Percentiles rank a stretch among this genome's conserved stretches.
These are phyloP conservation scores for Danaus plexippus DNA, from an alignment of 1,140 invertebrate species.

Conservation along the genomic window DNA sequence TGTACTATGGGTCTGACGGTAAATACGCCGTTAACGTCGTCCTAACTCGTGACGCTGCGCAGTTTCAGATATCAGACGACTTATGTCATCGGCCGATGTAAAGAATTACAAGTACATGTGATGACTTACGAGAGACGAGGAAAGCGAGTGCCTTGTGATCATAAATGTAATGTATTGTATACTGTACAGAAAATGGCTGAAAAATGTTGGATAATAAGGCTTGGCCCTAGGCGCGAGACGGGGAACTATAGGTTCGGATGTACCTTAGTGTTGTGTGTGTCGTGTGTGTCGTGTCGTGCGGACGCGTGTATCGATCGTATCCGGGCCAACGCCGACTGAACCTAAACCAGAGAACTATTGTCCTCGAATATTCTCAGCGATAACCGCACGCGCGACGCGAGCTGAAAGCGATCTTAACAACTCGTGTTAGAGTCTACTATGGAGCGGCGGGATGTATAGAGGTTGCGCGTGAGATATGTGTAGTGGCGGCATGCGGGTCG, in stretches of 20 bases:
- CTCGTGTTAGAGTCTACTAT: slow-evolving; percentile 35
- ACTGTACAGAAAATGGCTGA: too few species aligned
- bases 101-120: too few species aligned
- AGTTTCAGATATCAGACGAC: neutral
- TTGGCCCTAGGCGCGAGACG: neutral
- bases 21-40: slow-evolving; percentile 48
- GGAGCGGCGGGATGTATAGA: slow-evolving; percentile 25
- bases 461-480: slow-evolving; percentile 70
- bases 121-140: too few species aligned
- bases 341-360: slow-evolving; percentile 71
- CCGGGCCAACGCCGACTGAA: slow-evolving; percentile 68
- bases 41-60: slow-evolving; percentile 31
- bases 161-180: neutral
- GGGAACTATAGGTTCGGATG: neutral
- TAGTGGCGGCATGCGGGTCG: slow-evolving; percentile 67
- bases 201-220: too few species aligned
- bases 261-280: slow-evolving; percentile 14
- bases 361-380: slow-evolving; percentile 67
- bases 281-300: slow-evolving; percentile 41
- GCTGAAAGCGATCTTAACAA: slow-evolving; percentile 33
- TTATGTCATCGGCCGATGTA: too few species aligned
- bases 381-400: slow-evolving; percentile 41
- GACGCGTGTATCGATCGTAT: slow-evolving; percentile 59
- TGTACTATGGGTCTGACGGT: slow-evolving; percentile 29
- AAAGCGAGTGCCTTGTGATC: slow-evolving; percentile 28